phyloP scores from a whole-genome alignment of 2,797 vertebrate species.

The Erpetoichthys calabaricus region DNA sequence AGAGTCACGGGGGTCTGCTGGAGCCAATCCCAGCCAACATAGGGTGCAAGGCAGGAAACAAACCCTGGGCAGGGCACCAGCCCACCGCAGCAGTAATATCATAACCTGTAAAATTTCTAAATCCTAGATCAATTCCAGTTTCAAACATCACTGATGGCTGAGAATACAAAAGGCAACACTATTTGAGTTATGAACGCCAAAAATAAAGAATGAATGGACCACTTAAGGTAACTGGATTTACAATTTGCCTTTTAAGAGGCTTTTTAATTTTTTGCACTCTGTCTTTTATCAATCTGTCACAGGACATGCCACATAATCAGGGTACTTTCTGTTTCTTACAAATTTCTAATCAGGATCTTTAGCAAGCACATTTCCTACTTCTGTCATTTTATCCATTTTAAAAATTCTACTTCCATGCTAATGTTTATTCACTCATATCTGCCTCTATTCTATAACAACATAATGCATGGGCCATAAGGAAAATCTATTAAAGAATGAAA shows the following conservation, averaged over 20 bases:
- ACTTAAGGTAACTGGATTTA: conserved; percentile 36
- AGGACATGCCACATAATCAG: conserved; percentile 20
- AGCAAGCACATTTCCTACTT: no score
- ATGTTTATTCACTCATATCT: no score
- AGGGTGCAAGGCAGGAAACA: no score
- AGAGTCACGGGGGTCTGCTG: no score
- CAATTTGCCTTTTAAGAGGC: conserved; percentile 31
- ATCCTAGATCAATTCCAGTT: conserved; percentile 20
- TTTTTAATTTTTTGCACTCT: conserved; percentile 14
- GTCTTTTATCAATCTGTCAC: conserved; percentile 31
- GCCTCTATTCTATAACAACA: no score
- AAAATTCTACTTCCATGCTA: neutral
- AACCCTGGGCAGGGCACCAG: no score
- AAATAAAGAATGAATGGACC: conserved; percentile 25
- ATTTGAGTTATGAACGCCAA: conserved; percentile 17
- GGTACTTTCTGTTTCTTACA: neutral
- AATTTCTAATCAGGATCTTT: no score
- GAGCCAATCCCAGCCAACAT: no score
- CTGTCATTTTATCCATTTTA: no score
- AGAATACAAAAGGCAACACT: conserved; percentile 14
- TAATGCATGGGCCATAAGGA: no score
- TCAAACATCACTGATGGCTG: conserved; percentile 20
- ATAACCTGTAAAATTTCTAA: conserved; percentile 7
- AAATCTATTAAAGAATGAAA: no score
- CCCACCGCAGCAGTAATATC: no score